Evolutionary conservation across 2,113 vertebrate genomes (phyloP), one percentile per base, ranked within the genome.

Genomic region (Pterocles gutturalis): DNA sequence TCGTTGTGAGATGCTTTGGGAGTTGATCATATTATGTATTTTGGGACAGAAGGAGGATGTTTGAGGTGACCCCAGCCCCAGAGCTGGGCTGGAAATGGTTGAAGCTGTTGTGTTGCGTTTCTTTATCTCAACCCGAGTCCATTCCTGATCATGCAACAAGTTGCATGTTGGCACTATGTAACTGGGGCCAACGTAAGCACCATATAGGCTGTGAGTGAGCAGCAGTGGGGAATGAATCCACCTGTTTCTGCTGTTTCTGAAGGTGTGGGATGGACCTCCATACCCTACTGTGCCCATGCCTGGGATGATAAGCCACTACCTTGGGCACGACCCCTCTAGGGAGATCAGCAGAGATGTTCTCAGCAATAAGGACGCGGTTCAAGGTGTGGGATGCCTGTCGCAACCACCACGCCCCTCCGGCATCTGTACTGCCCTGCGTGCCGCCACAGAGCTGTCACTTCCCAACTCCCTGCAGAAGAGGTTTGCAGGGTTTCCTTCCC

Each of bases 151-250:
- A 0, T 8, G 19, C 53, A 19, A 1, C 4, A 17, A 3, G 46
- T 28, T 5, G 17, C 14, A 33, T 6, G 1, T 21, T 9, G 65
- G 10, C 7, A 38, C 60, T n/a, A 2, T 4, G 2, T 48, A 20
- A 36, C 0, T 8, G 16, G 16, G 70, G 46, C 43, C 53, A 45
- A 26, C 0, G 0, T 6, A 49, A 82, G 46, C n/a, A 17, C 48
- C 1, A 0, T 24, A 1, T 6, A 4, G n/a, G 53, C 48, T 4
- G 1, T 41, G 21, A 13, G 29, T 1, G 11, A 66, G 81, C 14
- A 4, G 70, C 57, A 64, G 38, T 4, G 7, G 31, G 62, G 36
- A 51, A 43, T 11, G 31, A 36, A 43, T 1, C 43, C 58, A n/a
- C 34, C 45, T 22, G 16, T 41, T 13, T 26, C 54, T 13, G 15